A percentile compares a stretch with the other conserved stretches of the same genome.
These are phyloP conservation scores for Drosophila aff. DNA, from an alignment of 1,140 invertebrate genomes.

Conservation along the genomic window DNA sequence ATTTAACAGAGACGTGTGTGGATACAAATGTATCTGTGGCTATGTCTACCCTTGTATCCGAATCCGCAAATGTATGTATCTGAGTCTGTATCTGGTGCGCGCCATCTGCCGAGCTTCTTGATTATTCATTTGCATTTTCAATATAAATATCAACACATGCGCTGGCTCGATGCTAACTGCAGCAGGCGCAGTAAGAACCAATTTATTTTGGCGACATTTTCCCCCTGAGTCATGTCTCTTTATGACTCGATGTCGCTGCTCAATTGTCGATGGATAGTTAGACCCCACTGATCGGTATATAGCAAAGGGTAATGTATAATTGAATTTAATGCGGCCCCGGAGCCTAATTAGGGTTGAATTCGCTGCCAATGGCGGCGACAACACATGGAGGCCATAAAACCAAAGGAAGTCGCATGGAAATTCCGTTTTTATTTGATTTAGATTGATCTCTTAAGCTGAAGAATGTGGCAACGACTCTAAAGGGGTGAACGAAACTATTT, in stretches of 20 bases:
- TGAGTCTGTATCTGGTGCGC: constrained; percentile 42
- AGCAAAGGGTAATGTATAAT: constrained; percentile 52
- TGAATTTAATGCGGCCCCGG: constrained; percentile 73
- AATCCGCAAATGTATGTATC: constrained; percentile 15
- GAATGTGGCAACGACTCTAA: constrained; percentile 37
- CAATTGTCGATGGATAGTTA: constrained; percentile 46
- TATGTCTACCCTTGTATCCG: constrained; percentile 15
- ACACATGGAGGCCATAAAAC: constrained; percentile 65
- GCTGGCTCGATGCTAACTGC: constrained; percentile 37
- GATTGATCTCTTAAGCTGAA: constrained; percentile 74
- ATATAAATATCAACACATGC: constrained; percentile 67
- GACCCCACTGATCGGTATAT: constrained; percentile 5
- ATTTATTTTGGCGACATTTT: constrained; percentile 63
- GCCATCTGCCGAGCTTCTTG: constrained; percentile 57
- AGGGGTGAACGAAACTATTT: constrained; percentile 16
- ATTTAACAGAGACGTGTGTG: constrained; percentile 52
- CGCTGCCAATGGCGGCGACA: constrained; percentile 16
- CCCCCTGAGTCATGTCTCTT: constrained; percentile 67
- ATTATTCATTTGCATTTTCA: constrained; percentile 69
- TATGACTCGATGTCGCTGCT: constrained; percentile 51
- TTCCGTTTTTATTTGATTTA: constrained; percentile 77
- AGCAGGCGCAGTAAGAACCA: constrained; percentile 27
- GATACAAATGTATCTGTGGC: constrained; percentile 53
- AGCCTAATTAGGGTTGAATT: constrained; percentile 63
- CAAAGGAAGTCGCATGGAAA: constrained; percentile 26